A percentile compares a stretch with the other conserved stretches of the same genome.
Evolutionary conservation across 2,113 vertebrate species (phyloP).

Genomic region (Ammodytes marinus): DNA sequence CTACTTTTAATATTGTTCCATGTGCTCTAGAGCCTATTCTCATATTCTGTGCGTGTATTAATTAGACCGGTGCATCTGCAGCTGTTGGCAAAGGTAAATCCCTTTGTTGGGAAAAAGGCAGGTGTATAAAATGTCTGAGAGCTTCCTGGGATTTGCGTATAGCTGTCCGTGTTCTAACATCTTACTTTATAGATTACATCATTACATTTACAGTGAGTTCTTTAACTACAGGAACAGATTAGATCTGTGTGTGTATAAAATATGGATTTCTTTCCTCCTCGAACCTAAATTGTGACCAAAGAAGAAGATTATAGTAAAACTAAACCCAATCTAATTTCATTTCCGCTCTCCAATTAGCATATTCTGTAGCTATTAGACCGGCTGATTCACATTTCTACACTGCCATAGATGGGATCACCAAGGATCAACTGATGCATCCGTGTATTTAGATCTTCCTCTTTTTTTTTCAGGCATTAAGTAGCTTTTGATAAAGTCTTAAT

Average conservation of each 20-base stretch:
- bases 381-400: conserved; percentile 77
- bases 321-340: conserved; percentile 74
- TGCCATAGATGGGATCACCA: conserved; percentile 81
- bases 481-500: conserved; percentile 87
- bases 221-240: conserved; percentile 35
- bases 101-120: conserved; percentile 51
- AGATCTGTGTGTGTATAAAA: conserved; percentile 60
- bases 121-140: conserved; percentile 30
- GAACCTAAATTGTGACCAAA: conserved; percentile 68
- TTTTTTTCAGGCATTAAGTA: conserved; percentile 78
- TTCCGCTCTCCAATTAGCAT: conserved; percentile 66
- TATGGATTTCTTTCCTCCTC: conserved; percentile 60
- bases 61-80: conserved; percentile 53
- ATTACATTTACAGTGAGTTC: conserved; percentile 22
- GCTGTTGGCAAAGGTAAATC: conserved; percentile 58
- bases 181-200: conserved; percentile 25
- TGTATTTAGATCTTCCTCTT: conserved; percentile 78
- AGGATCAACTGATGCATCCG: conserved; percentile 79
- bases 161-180: conserved; percentile 17
- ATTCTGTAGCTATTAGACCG: conserved; percentile 62
- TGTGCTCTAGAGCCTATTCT: conserved; percentile 11
- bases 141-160: conserved; percentile 11
- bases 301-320: conserved; percentile 77
- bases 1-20: neutral
- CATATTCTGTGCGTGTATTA: conserved; percentile 44